Base-by-base conservation (phyloP, 1,140 invertebrate species). In the Diorhabda carinulata region DNA sequence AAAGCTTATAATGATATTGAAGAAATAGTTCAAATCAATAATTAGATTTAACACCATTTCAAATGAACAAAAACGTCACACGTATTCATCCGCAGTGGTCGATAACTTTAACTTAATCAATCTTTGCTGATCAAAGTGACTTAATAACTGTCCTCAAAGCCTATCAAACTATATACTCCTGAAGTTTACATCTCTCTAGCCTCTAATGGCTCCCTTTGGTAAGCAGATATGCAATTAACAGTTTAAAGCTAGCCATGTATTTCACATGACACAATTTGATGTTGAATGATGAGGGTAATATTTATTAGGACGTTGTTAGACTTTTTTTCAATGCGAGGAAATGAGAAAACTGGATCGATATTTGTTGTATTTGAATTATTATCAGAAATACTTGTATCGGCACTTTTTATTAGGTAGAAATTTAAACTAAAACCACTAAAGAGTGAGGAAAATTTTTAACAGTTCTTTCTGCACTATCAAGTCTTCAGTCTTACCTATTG, bases 141-240 rank as follows among this genome's bases (percentile, higher is more conserved):
- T 52, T 52, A n/a, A 52, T 52, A 52, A n/a, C 47, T 52, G 3
- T 52, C n/a, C 47, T 52, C 47, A 52, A 52, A 52, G 47, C 47
- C 47, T 52, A 52, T 52, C 47, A 52, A 52, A 52, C 47, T 52
- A n/a, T 52, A 52, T 52, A n/a, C 47, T 52, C 47, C 3, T 52
- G 47, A 52, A 52, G 47, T 52, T 52, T 52, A 52, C 47, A 52
- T 52, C 47, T 6, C 47, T n/a, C 47, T 52, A 52, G 6, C 4
- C 47, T n/a, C 6, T 52, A 52, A 52, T 52, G 47, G 47, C 47
- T 52, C 47, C 3, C 47, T 52, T 52, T 52, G 47, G n/a, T n/a
- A 52, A 52, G 47, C 47, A 8, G 47, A 52, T 52, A 52, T 52
- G 47, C n/a, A 52, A 52, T 52, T 52, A 52, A 52, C 47, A 52